phyloP scores from a whole-genome alignment of 2,113 vertebrate genomes.

The Ibidorhyncha struthersii region DNA sequence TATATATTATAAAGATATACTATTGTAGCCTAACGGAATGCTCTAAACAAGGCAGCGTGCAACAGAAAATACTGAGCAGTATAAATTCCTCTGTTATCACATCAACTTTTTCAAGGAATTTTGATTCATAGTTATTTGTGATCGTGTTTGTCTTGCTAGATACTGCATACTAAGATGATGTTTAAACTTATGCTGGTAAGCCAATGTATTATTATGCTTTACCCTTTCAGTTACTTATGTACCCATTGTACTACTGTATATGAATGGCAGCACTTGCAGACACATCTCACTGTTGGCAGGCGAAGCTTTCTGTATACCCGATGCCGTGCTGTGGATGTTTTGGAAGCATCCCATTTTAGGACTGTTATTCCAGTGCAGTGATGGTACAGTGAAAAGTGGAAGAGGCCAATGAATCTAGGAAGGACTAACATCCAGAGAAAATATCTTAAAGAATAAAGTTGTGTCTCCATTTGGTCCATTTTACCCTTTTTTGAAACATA shows the following conservation, averaged over 20 bases:
- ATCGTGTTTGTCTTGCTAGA: background rate
- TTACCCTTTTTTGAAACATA: background rate
- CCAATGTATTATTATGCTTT: background rate
- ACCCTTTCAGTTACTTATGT: background rate
- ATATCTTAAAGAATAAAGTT: background rate
- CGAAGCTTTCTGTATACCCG: background rate
- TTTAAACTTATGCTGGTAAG: background rate
- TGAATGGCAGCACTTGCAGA: background rate
- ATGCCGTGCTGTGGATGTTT: background rate
- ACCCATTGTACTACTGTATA: background rate
- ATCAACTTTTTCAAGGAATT: background rate
- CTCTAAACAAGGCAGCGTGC: background rate
- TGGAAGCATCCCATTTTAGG: background rate
- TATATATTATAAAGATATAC: background rate
- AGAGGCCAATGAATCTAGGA: background rate
- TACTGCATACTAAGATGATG: background rate
- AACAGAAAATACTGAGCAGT: background rate
- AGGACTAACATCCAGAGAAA: background rate
- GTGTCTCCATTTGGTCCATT: background rate
- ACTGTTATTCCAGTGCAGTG: background rate
- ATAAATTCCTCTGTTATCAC: background rate
- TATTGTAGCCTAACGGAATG: fast-evolving
- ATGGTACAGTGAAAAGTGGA: background rate
- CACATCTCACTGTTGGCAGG: background rate
- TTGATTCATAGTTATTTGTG: background rate